A percentile compares a stretch with the other conserved stretches of the same genome.
Conservation (phyloP, 2,113 vertebrate species). For the Herpetotheres cachinnans region DNA sequence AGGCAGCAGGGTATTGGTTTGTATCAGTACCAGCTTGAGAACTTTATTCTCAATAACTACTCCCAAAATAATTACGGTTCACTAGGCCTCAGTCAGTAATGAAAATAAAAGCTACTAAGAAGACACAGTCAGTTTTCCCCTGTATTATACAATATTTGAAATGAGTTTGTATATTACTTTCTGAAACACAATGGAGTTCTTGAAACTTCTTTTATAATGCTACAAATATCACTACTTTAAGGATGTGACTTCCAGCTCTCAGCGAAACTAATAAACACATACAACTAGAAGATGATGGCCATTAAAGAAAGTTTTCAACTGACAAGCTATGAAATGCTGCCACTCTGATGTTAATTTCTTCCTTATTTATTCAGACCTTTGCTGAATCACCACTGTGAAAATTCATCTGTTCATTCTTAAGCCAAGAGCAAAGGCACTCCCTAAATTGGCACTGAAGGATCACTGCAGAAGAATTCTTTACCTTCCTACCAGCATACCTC, state of each 20-base stretch:
- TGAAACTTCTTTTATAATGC: background rate
- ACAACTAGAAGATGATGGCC: background rate
- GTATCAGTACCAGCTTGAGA: background rate
- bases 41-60: background rate
- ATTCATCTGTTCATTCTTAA: slow-evolving; percentile 38
- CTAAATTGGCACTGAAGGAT: background rate
- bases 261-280: background rate
- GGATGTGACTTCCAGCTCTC: background rate
- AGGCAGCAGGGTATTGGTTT: background rate
- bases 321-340: background rate
- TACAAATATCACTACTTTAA: background rate
- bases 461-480: background rate
- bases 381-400: slow-evolving; percentile 42
- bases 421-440: slow-evolving; percentile 51
- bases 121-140: background rate
- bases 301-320: background rate
- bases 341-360: background rate
- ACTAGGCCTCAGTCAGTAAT: background rate
- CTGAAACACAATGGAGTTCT: background rate
- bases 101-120: background rate
- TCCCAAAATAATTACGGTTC: background rate
- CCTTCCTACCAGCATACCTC: background rate
- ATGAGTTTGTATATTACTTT: background rate
- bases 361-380: slow-evolving; percentile 31
- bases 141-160: background rate